Percentiles rank a stretch among this genome's conserved stretches.
Conservation (phyloP, 1,140 invertebrate genomes). For the Thrips palmi region DNA sequence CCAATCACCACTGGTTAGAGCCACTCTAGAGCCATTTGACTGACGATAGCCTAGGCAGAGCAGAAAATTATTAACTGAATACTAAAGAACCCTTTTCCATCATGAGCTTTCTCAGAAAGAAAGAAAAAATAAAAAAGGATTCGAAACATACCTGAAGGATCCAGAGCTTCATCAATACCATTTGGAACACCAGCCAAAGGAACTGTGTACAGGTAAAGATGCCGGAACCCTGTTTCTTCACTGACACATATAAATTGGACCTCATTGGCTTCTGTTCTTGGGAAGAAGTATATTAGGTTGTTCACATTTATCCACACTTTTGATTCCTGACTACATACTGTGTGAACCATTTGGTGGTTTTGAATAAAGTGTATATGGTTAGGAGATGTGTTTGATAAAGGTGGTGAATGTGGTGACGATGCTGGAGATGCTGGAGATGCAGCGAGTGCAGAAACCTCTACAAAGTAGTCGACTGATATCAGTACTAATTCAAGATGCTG, state of each 20-base stretch:
- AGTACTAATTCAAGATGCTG: constrained; percentile 57
- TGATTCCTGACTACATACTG: constrained; percentile 50
- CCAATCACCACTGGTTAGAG: constrained; percentile 66
- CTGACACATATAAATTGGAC: constrained; percentile 79
- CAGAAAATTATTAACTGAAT: no score
- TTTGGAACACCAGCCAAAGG: constrained; percentile 22
- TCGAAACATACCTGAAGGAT: constrained; percentile 2
- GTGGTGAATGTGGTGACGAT: constrained; percentile 17
- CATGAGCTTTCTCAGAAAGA: neutral
- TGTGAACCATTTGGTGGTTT: constrained; percentile 26
- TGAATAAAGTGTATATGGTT: constrained; percentile 11
- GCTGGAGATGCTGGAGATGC: constrained; percentile 29
- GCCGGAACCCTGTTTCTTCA: constrained; percentile 79
- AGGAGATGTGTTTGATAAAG: no score
- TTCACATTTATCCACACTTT: constrained; percentile 65
- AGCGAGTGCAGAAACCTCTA: constrained; percentile 32
- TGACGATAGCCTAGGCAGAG: no score
- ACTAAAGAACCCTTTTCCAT: neutral
- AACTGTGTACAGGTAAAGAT: constrained; percentile 64
- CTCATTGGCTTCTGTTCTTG: constrained; percentile 30
- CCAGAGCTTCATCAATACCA: constrained; percentile 5
- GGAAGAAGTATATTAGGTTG: constrained; percentile 66
- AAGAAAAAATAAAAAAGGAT: neutral
- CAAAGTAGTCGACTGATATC: constrained; percentile 53
- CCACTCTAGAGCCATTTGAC: constrained; percentile 30